Evolutionary conservation across 2,888 invertebrate genomes (phyloP).

Genomic region (Phytoseiulus persimilis): DNA sequence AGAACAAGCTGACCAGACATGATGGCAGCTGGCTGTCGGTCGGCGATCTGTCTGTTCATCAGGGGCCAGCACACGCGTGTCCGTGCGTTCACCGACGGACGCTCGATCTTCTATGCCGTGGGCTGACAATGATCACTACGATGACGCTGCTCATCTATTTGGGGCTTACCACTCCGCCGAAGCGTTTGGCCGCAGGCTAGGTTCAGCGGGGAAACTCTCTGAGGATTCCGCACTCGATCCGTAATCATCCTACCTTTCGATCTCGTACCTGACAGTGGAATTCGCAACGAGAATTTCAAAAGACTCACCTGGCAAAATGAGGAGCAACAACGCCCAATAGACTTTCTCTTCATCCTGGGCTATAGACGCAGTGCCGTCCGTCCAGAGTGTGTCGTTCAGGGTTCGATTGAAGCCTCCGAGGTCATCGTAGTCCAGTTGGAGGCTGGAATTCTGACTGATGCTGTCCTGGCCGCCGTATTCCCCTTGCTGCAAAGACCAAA

Average conservation of each 20-base stretch:
- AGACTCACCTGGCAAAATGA: conserved; percentile 22
- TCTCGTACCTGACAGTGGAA: neutral
- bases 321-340: conserved; percentile 42
- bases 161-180: neutral
- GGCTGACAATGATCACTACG: neutral
- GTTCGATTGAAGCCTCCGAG: conserved; percentile 15
- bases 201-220: neutral
- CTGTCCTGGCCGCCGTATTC: conserved; percentile 31
- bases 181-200: neutral
- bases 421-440: conserved; percentile 25
- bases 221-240: neutral
- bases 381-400: conserved; percentile 9
- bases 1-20: neutral
- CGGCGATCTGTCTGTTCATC: neutral
- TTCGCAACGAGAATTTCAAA: neutral
- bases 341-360: conserved; percentile 40
- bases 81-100: neutral
- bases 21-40: neutral
- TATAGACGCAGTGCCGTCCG: neutral
- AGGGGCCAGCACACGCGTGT: no score
- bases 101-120: neutral
- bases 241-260: no score
- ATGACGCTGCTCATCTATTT: neutral
- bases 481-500: neutral
- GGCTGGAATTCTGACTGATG: neutral